Evolutionary conservation across 2,113 vertebrate genomes (phyloP), one percentile per base, ranked within the genome.

Genomic region (Pavo muticus): DNA sequence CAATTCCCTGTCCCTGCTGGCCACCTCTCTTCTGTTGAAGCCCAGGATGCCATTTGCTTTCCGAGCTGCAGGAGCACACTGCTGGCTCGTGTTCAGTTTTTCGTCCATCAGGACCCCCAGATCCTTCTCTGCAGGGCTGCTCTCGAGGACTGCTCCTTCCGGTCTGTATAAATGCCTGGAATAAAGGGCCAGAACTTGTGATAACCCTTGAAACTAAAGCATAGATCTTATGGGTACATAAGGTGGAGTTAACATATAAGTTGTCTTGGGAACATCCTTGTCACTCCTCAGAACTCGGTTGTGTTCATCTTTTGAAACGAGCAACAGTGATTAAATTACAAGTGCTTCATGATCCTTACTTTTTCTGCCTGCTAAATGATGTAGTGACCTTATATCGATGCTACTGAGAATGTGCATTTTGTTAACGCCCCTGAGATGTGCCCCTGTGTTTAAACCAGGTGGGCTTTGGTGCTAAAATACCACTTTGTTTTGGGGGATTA

Each of bases 201-300:
- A 30, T 83, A 82, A 91, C 81, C 71, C 47, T 21, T 47, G 56
- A 60, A 90, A 77, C 40, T 88, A 72, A 63, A 80, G 70, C 29
- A 8, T 12, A 9, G 23, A 2, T 67, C 20, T 63, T 35, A 35
- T 35, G 35, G 35, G 35, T 35, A 35, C 35, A 35, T 6, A 35
- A 35, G 35, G 35, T 35, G 35, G 35, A 35, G 35, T 35, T 35
- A 35, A 35, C 35, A 35, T 35, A 35, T 35, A n/a, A 40, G 47
- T 56, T 20, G 10, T 47, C 32, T 52, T 15, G 71, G 59, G 56
- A 59, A n/a, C 3, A 77, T 4, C 69, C 52, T 67, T 83, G 87
- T 56, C 30, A 5, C 81, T 60, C 20, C 0, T 71, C 52, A 6
- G 56, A 25, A 3, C 30, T 10, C 14, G 9, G 24, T 67, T 0